Base-by-base conservation (phyloP, 2,888 invertebrate genomes). In the Sepiola atlantica region DNA sequence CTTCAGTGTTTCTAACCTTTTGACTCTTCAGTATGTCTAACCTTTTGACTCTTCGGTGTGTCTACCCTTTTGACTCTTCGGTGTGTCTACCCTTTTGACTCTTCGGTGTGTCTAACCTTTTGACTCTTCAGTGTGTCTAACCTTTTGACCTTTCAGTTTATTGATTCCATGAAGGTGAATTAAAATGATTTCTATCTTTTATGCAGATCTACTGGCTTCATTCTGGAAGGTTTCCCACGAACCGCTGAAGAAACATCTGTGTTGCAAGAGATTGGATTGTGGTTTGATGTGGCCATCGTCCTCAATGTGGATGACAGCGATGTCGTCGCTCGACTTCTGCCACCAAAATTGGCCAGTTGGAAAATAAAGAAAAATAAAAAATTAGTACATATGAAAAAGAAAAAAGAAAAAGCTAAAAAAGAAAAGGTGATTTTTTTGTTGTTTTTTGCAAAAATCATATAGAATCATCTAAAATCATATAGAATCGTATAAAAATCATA, bases 171-270 rank as follows among this genome's bases (percentile, higher is more conserved):
- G 18, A 61, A 61, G 24, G 0, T 61, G 24, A 61, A 28, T 61
- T 61, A 28, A 61, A 61, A 28, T 28, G 12, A 61, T 61, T 61
- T 61, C 24, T 0, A 61, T 61, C 61, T 28, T 32, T 16, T 77
- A 16, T 28, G 10, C 77, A 77, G 97, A 94, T 97, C 96, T 0
- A 97, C 97, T 90, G 97, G 97, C 0, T 97, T 97, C 95, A 95
- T 97, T 21, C 95, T 97, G 94, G 97, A 97, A 94, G 97, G 97
- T 35, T 97, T 97, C 94, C 97, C 97, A 14, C 95, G 97, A 32
- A 97, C 96, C 28, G 95, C 96, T 35, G 97, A 97, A 18, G 97
- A 97, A 94, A 96, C 96, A n/a, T 95, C 95, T 18, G 97, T 96
- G 95, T 94, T 97, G 94, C 96, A 96, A 10, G 97, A 97, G 94